phyloP scores from a whole-genome alignment of 2,888 invertebrate genomes.

The Myopa tessellatipennis region DNA sequence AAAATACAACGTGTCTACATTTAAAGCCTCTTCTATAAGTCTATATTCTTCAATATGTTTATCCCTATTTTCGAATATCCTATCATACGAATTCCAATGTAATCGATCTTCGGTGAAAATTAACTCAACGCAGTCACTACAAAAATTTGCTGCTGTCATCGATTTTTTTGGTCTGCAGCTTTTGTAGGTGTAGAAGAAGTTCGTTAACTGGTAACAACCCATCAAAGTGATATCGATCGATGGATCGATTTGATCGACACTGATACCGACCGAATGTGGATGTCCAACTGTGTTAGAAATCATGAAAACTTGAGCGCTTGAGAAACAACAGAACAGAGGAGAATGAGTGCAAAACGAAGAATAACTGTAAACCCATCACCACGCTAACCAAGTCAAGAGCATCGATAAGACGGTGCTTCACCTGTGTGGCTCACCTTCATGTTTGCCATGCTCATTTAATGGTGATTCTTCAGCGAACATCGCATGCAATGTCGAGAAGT shows the following conservation, averaged over 20 bases:
- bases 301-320: slow-evolving; percentile 45
- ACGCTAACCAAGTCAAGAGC: background rate
- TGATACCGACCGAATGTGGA: too few relatives aligned
- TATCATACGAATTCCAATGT: slow-evolving; percentile 18
- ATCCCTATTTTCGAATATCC: too few relatives aligned
- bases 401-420: background rate
- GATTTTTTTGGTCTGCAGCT: background rate
- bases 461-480: slow-evolving; percentile 14
- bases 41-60: too few relatives aligned
- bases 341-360: slow-evolving; percentile 43
- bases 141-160: background rate
- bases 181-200: background rate
- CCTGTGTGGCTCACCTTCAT: too few relatives aligned
- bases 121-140: background rate
- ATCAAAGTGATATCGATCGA: background rate
- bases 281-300: slow-evolving; percentile 39
- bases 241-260: background rate
- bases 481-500: background rate
- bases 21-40: too few relatives aligned
- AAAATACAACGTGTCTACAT: too few relatives aligned
- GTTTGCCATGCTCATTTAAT: too few relatives aligned
- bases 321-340: slow-evolving; percentile 44
- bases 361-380: slow-evolving; percentile 4
- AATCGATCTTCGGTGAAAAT: slow-evolving; percentile 26
- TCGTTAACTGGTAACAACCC: background rate